Base-by-base conservation (phyloP, 2,113 vertebrate species). In the Mandrillus leucophaeus region DNA sequence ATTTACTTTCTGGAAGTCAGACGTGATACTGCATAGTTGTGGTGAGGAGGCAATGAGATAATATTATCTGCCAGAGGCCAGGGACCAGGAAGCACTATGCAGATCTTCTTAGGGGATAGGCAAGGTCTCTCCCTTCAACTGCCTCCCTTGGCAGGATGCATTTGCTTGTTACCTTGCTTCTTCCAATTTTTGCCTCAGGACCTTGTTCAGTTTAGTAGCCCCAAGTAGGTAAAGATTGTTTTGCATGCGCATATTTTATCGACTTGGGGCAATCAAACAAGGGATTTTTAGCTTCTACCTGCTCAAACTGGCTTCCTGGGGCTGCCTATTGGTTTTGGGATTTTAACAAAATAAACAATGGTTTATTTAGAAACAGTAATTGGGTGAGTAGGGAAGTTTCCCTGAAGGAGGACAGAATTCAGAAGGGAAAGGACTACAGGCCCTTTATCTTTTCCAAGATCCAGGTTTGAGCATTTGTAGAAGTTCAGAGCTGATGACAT, bases 281-380 rank as follows among this genome's bases (percentile, higher is more conserved):
- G 13, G 59, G 64, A 78, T 55, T 90, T 76, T 88, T 92, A 87
- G n/a, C 35, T 72, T 90, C 78, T 91, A 32, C 40, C 70, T 93
- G 32, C 82, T 95, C 66, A 91, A 70, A 57, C 43, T 86, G n/a
- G 38, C 43, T 94, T 73, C 6, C 17, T 6, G 6, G 59, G 40
- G 25, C 22, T 79, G 14, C 59, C 72, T 70, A 48, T 43, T 81
- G n/a, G 9, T 10, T 93, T 96, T 13, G 61, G 61, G 27, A 12
- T 82, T 86, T 52, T 84, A 87, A 55, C 81, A 68, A 93, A 95
- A 61, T 86, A 68, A 93, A 95, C n/a, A 88, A 75, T 27, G 27
- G 25, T 87, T 96, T 90, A 40, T 92, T 88, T 79, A 59, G 79
- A 93, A 96, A 75, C 11, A 83, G n/a, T 75, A 32, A 81, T 82